These are phyloP conservation scores for Periophthalmus modestus DNA, from an alignment of 2,113 vertebrate genomes.

Conservation along the genomic window DNA sequence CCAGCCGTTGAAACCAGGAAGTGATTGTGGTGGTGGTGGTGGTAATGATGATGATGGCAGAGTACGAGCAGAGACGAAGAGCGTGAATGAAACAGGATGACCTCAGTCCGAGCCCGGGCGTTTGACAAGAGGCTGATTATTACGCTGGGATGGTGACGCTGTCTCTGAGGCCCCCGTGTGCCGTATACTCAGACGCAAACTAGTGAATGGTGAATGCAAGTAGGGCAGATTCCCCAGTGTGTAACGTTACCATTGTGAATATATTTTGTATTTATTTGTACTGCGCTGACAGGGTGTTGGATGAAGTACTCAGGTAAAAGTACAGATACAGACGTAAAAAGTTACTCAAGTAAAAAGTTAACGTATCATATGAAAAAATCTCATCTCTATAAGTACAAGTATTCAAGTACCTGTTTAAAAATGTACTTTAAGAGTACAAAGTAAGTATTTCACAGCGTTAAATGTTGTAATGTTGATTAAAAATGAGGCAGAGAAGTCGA, in stretches of 20 bases:
- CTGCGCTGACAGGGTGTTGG: neutral
- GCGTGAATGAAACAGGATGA: conserved; percentile 57
- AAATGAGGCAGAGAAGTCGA: no score
- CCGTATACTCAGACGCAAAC: neutral
- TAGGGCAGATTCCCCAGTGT: neutral
- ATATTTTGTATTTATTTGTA: neutral
- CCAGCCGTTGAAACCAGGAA: conserved; percentile 28
- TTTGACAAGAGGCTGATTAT: conserved; percentile 71
- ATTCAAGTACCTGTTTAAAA: no score
- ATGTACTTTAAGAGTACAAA: no score
- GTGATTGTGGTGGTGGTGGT: conserved; percentile 19
- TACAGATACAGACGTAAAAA: no score
- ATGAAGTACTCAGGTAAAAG: no score
- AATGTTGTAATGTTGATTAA: no score
- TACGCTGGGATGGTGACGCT: conserved; percentile 51
- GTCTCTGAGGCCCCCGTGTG: conserved; percentile 50
- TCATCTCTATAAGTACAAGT: no score
- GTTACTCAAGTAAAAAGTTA: no score
- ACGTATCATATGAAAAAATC: no score
- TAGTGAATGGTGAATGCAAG: neutral
- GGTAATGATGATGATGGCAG: conserved; percentile 17
- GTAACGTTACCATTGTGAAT: neutral
- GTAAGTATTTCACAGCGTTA: no score
- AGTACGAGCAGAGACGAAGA: conserved; percentile 28
- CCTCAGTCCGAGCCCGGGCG: conserved; percentile 47